Evolutionary conservation across 23 tunicate genomes (phyloP), one percentile per base, ranked within the genome.

Genomic region (Clavelina lepadiformis): DNA sequence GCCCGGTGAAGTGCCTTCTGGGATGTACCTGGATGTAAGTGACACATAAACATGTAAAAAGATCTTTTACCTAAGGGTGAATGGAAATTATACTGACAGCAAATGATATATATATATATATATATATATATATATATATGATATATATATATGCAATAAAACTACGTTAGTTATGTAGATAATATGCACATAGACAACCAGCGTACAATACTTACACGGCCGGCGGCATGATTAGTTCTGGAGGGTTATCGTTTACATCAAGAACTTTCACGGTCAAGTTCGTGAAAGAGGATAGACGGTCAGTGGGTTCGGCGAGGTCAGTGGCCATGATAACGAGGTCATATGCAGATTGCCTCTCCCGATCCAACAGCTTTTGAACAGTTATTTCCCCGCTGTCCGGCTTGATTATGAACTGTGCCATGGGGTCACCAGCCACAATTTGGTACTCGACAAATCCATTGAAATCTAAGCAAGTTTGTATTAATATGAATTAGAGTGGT

Each of bases 231-330:
- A 68, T 57, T n/a, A 68, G 29, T 28, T 33, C 32, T 31, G 95
- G 85, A 1, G 69, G 49, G 55, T 72, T 71, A 47, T 86, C 95
- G 38, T 86, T 71, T 13, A 73, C 75, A 57, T 86, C 61, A 32
- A 26, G 36, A 5, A 86, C 62, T 33, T 47, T 33, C 7, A 86
- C 45, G 5, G 56, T 58, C 19, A 86, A 30, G 49, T 75, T 62
- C n/a, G 44, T 18, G 52, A 24, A 56, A 11, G 85, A 61, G n/a
- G 35, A 18, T 5, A 28, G 76, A 35, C 75, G 69, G 2, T 19
- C 25, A 1, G 62, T 44, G 13, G 31, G 38, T 61, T 37, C 53
- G 19, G 76, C 80, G n/a, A 63, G 31, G 65, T 86, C 82, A 19
- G 50, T 37, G 33, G 83, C 95, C 84, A 86, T 86, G 15, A 86